Evolutionary conservation across 2,113 vertebrate species (phyloP).

Genomic region (Albula goreensis): DNA sequence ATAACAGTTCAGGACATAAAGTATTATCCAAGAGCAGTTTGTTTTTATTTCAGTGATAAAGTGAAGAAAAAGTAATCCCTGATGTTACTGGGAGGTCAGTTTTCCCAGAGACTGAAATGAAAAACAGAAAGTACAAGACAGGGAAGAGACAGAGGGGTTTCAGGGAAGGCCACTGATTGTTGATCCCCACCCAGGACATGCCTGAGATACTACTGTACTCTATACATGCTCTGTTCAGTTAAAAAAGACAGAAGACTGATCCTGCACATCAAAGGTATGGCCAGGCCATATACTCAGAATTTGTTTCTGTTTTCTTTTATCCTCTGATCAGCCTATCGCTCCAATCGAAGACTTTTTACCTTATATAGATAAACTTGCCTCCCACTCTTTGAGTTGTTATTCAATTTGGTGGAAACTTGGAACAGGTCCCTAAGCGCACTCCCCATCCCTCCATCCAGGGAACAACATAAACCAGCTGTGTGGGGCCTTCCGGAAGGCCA

Average conservation of each 20-base stretch:
- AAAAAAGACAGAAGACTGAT: not conserved
- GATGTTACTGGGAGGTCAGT: too few species aligned
- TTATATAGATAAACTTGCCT: constrained; percentile 21
- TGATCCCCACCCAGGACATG: too few species aligned
- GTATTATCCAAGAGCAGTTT: not conserved
- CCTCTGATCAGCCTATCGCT: not conserved
- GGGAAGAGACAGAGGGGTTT: too few species aligned
- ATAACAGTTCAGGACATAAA: not conserved
- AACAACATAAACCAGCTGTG: constrained; percentile 22
- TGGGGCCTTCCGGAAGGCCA: not conserved
- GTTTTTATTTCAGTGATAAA: not conserved
- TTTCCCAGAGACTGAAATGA: too few species aligned
- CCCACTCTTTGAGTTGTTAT: not conserved
- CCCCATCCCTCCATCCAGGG: not conserved
- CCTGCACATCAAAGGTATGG: not conserved
- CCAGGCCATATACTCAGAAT: too few species aligned
- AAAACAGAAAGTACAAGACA: too few species aligned
- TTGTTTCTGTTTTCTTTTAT: not conserved
- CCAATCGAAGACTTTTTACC: not conserved
- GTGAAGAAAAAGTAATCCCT: too few species aligned
- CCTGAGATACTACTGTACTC: too few species aligned
- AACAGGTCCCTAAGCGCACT: not conserved
- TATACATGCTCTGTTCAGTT: not conserved
- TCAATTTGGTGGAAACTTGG: constrained; percentile 12
- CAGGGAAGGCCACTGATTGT: too few species aligned